phyloP scores from a whole-genome alignment of 2,113 vertebrate species.

The Australoheros scitulus region DNA sequence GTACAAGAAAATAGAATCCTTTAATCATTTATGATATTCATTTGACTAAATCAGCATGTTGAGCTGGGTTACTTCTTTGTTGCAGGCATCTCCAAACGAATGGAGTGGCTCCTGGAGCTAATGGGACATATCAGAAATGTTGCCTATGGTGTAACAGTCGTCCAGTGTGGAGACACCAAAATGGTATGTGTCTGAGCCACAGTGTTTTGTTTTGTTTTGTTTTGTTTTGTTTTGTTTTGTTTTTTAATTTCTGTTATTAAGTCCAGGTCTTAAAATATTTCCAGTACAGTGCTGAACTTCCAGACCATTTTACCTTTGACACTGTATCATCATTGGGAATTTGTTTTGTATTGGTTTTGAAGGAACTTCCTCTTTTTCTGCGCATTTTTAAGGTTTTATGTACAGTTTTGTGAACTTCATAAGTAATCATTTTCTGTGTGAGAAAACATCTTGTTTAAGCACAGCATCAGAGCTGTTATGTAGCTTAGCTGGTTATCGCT shows the following conservation, averaged over 20 bases:
- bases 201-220: neutral
- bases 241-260: neutral
- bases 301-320: neutral
- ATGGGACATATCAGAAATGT: constrained; percentile 90
- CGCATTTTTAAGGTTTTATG: too few species aligned
- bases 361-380: too few species aligned
- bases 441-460: too few species aligned
- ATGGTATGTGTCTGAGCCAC: constrained; percentile 76
- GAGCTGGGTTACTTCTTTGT: neutral
- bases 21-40: neutral
- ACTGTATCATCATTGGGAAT: too few species aligned
- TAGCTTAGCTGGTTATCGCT: too few species aligned
- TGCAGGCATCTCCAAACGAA: constrained; percentile 86
- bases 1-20: neutral
- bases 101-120: constrained; percentile 94
- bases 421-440: too few species aligned
- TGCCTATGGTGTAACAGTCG: constrained; percentile 72
- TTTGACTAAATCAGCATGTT: neutral
- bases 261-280: neutral
- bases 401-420: too few species aligned
- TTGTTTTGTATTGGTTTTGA: too few species aligned
- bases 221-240: neutral
- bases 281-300: neutral
- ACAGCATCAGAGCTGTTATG: too few species aligned
- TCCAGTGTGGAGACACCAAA: constrained; percentile 69